Conservation (phyloP, 2,888 invertebrate genomes). For the Priocnemis perturbator region DNA sequence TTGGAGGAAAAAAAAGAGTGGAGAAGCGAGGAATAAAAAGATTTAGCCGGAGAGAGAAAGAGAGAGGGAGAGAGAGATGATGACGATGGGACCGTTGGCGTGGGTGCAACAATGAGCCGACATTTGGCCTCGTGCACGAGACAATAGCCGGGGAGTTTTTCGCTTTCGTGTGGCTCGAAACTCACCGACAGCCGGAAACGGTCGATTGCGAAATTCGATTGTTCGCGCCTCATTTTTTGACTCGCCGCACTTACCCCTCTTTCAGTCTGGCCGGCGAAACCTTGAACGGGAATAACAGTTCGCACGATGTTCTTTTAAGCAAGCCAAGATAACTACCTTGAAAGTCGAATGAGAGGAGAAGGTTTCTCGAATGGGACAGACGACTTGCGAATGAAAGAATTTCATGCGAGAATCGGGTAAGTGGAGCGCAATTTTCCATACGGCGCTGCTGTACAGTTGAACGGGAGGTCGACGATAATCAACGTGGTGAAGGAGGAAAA, state of each 20-base stretch:
- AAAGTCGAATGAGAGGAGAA: neutral
- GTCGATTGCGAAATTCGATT: constrained; percentile 44
- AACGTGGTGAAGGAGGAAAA: too few relatives aligned
- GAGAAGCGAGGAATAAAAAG: neutral
- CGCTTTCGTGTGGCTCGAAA: too few relatives aligned
- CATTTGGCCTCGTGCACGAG: neutral
- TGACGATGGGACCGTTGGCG: neutral
- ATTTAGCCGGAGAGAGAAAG: too few relatives aligned
- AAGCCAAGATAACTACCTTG: neutral
- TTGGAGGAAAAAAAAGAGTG: neutral
- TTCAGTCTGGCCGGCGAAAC: constrained; percentile 8
- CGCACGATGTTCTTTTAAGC: constrained; percentile 9
- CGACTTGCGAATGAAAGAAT: neutral
- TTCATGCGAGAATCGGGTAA: too few relatives aligned
- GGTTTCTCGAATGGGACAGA: too few relatives aligned
- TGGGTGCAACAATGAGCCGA: constrained; percentile 31
- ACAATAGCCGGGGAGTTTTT: too few relatives aligned
- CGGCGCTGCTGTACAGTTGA: too few relatives aligned
- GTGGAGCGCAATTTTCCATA: too few relatives aligned
- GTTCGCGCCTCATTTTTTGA: constrained; percentile 17
- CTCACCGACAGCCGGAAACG: constrained; percentile 18
- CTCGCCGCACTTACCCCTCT: constrained; percentile 12
- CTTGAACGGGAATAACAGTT: constrained; percentile 1
- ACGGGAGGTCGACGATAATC: too few relatives aligned
- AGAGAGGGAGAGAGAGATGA: too few relatives aligned